A percentile compares a stretch with the other conserved stretches of the same genome.
Conservation (phyloP, 2,797 vertebrate species). For the Leuciscus waleckii region DNA sequence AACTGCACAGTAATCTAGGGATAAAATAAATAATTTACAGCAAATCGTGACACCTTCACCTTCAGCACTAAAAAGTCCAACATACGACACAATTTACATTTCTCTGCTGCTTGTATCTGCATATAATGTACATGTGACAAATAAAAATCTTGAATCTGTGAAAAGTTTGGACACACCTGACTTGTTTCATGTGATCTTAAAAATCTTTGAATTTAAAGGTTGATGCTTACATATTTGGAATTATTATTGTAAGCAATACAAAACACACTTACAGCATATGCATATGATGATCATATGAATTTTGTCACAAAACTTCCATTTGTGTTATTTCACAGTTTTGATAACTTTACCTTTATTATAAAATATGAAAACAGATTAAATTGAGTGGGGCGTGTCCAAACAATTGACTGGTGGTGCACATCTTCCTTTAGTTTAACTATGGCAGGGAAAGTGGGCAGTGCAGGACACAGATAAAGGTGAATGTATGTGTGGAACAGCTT, state of each 20-base stretch:
- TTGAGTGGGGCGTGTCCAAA: neutral
- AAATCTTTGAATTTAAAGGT: neutral
- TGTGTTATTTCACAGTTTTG: neutral
- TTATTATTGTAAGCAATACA: neutral
- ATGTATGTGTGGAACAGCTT: constrained; percentile 30
- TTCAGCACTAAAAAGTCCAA: neutral
- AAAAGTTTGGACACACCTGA: neutral
- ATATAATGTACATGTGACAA: too few relatives aligned
- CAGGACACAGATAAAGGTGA: constrained; percentile 27
- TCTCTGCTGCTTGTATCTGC: neutral
- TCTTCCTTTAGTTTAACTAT: neutral
- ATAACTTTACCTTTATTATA: neutral
- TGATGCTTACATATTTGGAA: neutral
- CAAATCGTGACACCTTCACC: neutral
- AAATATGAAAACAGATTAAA: neutral
- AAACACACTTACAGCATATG: neutral
- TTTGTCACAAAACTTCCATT: neutral
- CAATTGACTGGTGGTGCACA: neutral
- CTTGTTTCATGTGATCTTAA: neutral
- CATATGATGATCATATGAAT: neutral
- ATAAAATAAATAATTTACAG: neutral
- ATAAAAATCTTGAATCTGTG: neutral
- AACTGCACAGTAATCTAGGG: neutral
- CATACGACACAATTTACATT: neutral
- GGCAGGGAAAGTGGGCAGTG: constrained; percentile 16